These are phyloP conservation scores for Suncus etruscus DNA, from an alignment of 2,113 vertebrate species.

Conservation along the genomic window DNA sequence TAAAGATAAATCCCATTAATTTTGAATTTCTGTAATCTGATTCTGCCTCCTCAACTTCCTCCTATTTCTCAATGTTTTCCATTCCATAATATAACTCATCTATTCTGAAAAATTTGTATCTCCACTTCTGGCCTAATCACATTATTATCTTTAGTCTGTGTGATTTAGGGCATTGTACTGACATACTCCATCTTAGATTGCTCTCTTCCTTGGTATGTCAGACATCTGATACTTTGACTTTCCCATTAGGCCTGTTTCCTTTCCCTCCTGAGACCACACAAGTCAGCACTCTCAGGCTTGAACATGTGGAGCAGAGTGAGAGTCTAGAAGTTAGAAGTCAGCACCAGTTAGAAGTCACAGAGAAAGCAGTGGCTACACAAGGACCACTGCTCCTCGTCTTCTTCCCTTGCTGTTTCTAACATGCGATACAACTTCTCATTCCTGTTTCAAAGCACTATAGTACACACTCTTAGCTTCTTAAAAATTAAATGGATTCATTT, in stretches of 20 bases:
- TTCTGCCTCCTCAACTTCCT: constrained; percentile 13
- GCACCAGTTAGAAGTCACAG: background rate
- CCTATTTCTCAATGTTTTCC: background rate
- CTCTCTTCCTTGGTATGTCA: constrained; percentile 28
- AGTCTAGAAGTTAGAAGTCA: background rate
- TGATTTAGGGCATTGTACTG: background rate
- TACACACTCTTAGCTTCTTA: constrained; percentile 12
- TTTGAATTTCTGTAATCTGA: background rate
- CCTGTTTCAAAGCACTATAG: background rate
- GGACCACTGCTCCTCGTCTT: background rate
- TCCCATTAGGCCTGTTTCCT: background rate
- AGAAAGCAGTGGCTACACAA: background rate
- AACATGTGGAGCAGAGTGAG: background rate
- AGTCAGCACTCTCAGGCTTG: background rate
- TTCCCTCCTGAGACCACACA: background rate
- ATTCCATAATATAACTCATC: background rate
- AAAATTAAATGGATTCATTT: constrained; percentile 18
- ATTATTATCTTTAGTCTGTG: background rate
- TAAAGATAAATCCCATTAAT: constrained; percentile 15
- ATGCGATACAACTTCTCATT: background rate
- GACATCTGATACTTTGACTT: background rate
- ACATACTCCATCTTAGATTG: background rate
- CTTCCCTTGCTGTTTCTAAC: background rate
- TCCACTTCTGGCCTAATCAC: background rate
- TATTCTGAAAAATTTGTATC: background rate